Evolutionary conservation across 2,888 invertebrate genomes (phyloP).

Genomic region (Pammene fasciana): DNA sequence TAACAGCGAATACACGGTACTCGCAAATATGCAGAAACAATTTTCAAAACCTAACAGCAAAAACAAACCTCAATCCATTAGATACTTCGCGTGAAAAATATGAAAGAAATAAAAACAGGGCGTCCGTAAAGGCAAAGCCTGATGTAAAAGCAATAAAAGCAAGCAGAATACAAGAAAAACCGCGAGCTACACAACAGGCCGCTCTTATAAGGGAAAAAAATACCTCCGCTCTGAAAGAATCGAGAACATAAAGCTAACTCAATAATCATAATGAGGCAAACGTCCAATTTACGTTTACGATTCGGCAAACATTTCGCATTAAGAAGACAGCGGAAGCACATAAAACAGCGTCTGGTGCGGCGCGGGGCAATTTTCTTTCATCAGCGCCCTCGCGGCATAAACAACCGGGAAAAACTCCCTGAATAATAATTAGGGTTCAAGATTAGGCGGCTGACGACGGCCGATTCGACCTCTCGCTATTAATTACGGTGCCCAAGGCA

Average conservation of each 20-base stretch:
- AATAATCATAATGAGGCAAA: constrained; percentile 59
- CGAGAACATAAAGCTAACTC: constrained; percentile 45
- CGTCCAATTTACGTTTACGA: constrained; percentile 65
- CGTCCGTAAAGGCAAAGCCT: constrained; percentile 27
- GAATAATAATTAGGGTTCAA: constrained; percentile 58
- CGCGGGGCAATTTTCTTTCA: constrained; percentile 57
- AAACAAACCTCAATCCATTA: constrained; percentile 24
- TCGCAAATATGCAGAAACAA: background rate
- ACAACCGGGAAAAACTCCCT: constrained; percentile 63
- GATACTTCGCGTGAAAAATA: constrained; percentile 22
- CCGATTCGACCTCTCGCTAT: constrained; percentile 61
- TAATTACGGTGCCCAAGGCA: constrained; percentile 71
- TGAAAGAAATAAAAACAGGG: constrained; percentile 24
- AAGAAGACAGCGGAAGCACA: constrained; percentile 49
- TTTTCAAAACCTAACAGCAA: constrained; percentile 8
- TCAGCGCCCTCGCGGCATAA: constrained; percentile 55
- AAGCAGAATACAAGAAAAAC: constrained; percentile 21
- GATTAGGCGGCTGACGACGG: constrained; percentile 52
- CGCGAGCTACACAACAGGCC: constrained; percentile 35
- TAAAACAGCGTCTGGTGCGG: constrained; percentile 41
- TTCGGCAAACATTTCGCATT: constrained; percentile 53
- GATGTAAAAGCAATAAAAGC: constrained; percentile 38
- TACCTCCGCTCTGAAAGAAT: constrained; percentile 40
- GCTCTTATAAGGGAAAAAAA: constrained; percentile 26
- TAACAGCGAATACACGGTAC: background rate